Percentiles rank a stretch among this genome's conserved stretches.
phyloP scores from a whole-genome alignment of 2,888 invertebrate genomes.

The Eretmocerus hayati region DNA sequence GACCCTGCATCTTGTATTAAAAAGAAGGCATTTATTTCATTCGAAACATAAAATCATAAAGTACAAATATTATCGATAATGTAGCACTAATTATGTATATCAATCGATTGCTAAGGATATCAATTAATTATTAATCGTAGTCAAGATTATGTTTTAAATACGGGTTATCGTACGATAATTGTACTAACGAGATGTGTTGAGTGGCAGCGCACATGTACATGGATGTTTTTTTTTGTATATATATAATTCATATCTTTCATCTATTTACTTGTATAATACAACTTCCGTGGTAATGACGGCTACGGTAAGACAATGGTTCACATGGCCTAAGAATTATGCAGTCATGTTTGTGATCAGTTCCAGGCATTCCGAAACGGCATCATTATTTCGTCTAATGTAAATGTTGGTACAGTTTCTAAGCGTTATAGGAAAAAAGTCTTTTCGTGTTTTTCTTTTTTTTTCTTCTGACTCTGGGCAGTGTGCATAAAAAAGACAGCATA shows the following conservation, averaged over 20 bases:
- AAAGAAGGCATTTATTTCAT: constrained; percentile 46
- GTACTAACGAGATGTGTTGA: constrained; percentile 47
- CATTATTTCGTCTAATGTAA: too few species aligned
- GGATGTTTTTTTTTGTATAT: constrained; percentile 22
- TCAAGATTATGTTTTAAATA: constrained; percentile 33
- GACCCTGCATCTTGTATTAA: constrained; percentile 40
- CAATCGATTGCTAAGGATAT: constrained; percentile 45
- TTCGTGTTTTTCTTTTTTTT: not conserved
- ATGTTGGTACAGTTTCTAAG: too few species aligned
- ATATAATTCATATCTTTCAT: constrained; percentile 28
- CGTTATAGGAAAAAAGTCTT: too few species aligned
- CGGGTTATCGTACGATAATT: constrained; percentile 39
- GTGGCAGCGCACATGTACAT: constrained; percentile 40
- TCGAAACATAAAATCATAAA: constrained; percentile 43
- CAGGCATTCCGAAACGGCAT: constrained; percentile 2
- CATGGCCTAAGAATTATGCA: constrained; percentile 22
- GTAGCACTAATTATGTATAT: constrained; percentile 43
- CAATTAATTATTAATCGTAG: constrained; percentile 40
- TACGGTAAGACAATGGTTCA: constrained; percentile 25
- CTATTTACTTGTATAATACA: constrained; percentile 35
- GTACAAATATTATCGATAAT: constrained; percentile 47
- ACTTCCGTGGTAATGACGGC: constrained; percentile 24
- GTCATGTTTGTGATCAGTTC: constrained; percentile 30
- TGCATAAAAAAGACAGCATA: constrained; percentile 11
- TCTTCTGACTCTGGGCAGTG: constrained; percentile 15